Conservation (phyloP, 2,888 invertebrate genomes). For the Microdon myrmicae region DNA sequence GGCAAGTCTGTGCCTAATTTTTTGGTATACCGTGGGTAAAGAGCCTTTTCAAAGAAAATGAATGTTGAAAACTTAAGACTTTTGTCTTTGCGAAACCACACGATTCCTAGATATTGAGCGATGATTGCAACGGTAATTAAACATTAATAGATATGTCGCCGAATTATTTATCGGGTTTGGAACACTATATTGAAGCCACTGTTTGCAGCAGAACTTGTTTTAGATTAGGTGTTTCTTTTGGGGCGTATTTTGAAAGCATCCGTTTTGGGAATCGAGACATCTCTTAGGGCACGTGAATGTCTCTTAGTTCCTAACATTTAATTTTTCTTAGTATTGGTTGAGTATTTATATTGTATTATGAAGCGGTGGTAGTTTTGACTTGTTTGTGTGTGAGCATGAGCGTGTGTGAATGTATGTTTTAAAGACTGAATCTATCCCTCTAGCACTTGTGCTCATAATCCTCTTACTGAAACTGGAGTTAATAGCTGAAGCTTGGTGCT, state of each 20-base stretch:
- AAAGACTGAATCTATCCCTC: constrained; percentile 6
- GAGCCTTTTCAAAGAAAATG: too few species aligned
- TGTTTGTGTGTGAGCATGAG: constrained; percentile 66
- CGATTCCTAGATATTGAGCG: too few species aligned
- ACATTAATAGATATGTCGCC: too few species aligned
- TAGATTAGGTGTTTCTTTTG: neutral
- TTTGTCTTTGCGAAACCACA: too few species aligned
- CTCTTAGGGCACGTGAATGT: constrained; percentile 4
- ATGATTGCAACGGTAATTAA: too few species aligned
- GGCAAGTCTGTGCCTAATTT: too few species aligned
- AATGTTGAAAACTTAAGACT: too few species aligned
- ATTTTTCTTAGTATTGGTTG: constrained; percentile 6
- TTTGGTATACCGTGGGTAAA: too few species aligned
- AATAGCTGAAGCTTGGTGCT: constrained; percentile 43
- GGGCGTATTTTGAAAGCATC: constrained; percentile 17
- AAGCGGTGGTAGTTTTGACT: constrained; percentile 19
- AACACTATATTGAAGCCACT: too few species aligned
- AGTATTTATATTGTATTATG: constrained; percentile 2
- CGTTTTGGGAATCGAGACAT: neutral
- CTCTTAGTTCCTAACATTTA: neutral
- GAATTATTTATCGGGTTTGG: too few species aligned
- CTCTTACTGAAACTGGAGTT: constrained; percentile 19
- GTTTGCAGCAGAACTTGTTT: too few species aligned
- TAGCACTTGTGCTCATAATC: constrained; percentile 8
- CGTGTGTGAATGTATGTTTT: constrained; percentile 67